Base-by-base conservation (phyloP, 2,888 invertebrate species). In the Drosophila suboccidentalis region DNA sequence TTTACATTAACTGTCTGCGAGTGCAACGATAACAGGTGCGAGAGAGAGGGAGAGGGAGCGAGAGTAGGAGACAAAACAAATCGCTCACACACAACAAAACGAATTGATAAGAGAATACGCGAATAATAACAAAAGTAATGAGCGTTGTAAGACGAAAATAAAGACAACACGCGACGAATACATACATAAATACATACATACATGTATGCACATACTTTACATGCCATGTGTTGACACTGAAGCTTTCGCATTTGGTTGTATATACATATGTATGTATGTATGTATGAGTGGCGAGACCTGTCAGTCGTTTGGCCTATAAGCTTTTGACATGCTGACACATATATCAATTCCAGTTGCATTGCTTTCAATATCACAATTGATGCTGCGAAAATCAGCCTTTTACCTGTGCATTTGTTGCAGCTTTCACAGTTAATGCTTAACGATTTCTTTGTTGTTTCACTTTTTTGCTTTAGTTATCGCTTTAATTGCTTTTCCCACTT, bases 271-370 rank as follows among this genome's bases (percentile, higher is more conserved):
- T 36, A 34, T 65, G 15, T 46, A 49, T 58, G 34, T 60, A 66
- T 65, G 43, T 65, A 53, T 38, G 58, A 58, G 67, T 67, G 44
- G n/a, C 9, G 44, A 53, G 58, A 61, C 41, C 47, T 58, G 58
- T 50, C 19, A 32, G 38, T 49, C 29, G 41, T 36, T 38, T 36
- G 54, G 32, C 61, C 55, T 59, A 53, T 66, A 65, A 68, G 70
- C 65, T 70, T 77, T 71, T 83, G 89, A 69, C 87, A 86, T 68
- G 75, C 73, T 88, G 89, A 88, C 84, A 88, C 87, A 80, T 64
- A 58, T 78, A 32, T 8, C 22, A 15, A 47, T 60, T 51, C 4
- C 19, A 41, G 13, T 41, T 4, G 8, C 36, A 32, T 59, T 41
- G 19, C 15, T 43, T 53, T 57, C 49, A 68, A 73, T 67, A 63